Percentiles rank a stretch among this genome's conserved stretches.
Conservation (phyloP, 2,797 vertebrate species). For the Chelonia mydas region DNA sequence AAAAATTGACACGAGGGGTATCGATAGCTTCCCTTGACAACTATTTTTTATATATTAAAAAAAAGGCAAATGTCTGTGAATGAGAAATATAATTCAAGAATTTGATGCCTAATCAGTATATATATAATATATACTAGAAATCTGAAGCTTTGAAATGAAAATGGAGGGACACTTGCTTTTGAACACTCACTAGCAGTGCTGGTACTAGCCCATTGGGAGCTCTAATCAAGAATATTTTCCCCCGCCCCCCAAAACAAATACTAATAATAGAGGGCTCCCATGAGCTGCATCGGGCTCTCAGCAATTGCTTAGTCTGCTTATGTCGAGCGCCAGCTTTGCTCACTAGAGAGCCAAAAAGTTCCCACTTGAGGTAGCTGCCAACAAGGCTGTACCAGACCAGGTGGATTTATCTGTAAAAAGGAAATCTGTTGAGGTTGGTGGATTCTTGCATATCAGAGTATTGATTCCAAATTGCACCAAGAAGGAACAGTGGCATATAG, state of each 20-base stretch:
- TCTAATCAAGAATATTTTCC: too few species aligned
- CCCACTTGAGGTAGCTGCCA: background rate
- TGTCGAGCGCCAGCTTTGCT: too few species aligned
- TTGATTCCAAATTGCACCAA: background rate
- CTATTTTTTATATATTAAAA: background rate
- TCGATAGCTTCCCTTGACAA: background rate
- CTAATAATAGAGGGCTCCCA: too few species aligned
- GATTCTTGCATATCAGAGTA: background rate
- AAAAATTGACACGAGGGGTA: background rate
- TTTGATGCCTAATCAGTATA: background rate
- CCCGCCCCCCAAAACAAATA: too few species aligned
- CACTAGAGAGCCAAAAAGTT: background rate
- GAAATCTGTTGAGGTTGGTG: background rate
- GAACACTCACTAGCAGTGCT: background rate
- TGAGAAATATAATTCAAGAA: background rate
- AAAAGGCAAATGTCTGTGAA: background rate
- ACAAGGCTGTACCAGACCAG: background rate
- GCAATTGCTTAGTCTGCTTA: too few species aligned
- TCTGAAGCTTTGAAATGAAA: background rate
- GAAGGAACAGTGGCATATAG: background rate
- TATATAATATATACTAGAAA: background rate
- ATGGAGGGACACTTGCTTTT: background rate
- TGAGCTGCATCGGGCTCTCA: too few species aligned
- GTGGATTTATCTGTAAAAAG: background rate
- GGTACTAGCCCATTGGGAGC: too few species aligned